Evolutionary conservation across 2,113 vertebrate species (phyloP), one percentile per base, ranked within the genome.

Genomic region (Psittacula cyanocephala): DNA sequence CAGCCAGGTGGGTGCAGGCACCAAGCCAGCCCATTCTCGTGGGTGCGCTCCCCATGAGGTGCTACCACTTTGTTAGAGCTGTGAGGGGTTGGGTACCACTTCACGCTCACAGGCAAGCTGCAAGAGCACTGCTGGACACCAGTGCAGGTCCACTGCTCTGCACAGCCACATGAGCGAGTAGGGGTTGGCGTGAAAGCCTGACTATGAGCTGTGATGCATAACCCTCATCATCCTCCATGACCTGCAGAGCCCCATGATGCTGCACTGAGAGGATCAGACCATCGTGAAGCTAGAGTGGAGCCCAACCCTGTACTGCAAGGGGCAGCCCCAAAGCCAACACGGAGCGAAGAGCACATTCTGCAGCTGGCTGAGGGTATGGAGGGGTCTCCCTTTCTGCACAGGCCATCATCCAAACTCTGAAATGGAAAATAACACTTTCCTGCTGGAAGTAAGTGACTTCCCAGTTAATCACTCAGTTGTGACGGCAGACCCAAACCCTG

Each of bases 91-190:
- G 44, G 63, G 9, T 28, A 41, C 16, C 27, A 5, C 29, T 29
- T 25, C 67, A 23, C 0, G 5, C 25, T 46, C 3, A 1, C 15
- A 13, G 22, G 5, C 10, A n/a, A 67, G 41, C 44, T 27, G 13
- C 81, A 43, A 8, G 24, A 43, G 60, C 41, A 35, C 24, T 28
- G 25, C 43, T 43, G 81, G 47, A 12, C 29, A 46, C 35, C 81
- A 46, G 8, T 19, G 24, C 1, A 5, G 24, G 27, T 33, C 9
- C 39, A 12, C 4, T 3, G n/a, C 60, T 23, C 53, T 52, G 46
- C 60, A 37, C 43, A 49, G 0, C 24, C 2, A 1, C 64, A 15
- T 0, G 0, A 33, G 64, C 0, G 0, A 65, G 28, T 6, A 29
- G 14, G 57, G 50, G 28, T 2, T 2, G 1, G 9, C 27, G 55